Evolutionary conservation across 2,113 vertebrate species (phyloP).

Genomic region (Mirza zaza): DNA sequence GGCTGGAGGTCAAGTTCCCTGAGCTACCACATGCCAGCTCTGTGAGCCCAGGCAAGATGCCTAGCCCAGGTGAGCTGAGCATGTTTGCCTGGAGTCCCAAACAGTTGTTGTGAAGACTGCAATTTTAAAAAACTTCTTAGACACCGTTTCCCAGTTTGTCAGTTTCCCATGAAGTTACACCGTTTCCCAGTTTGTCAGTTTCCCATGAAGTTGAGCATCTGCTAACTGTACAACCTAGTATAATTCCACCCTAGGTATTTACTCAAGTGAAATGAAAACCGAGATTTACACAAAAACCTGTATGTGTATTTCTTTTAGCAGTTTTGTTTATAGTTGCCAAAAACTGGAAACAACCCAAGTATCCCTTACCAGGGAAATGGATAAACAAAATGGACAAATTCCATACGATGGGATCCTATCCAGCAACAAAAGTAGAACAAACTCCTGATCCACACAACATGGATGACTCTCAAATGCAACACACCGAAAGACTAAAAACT

Average conservation of each 20-base stretch:
- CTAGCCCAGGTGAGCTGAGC: too few species aligned
- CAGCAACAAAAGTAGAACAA: not conserved
- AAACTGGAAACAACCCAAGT: not conserved
- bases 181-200: not conserved
- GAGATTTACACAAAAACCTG: not conserved
- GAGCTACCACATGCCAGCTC: fast-evolving
- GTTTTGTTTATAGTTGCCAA: not conserved
- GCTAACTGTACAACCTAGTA: not conserved
- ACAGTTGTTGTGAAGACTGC: not conserved
- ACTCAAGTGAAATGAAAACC: not conserved
- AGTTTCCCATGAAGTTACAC: not conserved
- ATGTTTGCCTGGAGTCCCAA: not conserved
- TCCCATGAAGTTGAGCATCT: not conserved
- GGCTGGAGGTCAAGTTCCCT: not conserved
- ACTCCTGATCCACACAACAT: fast-evolving
- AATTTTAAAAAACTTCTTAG: not conserved
- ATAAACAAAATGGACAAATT: not conserved
- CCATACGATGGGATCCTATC: not conserved
- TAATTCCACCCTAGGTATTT: not conserved
- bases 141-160: not conserved
- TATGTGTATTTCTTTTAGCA: not conserved
- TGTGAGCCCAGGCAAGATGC: not conserved
- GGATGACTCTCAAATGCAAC: not conserved
- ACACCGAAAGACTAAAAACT: fast-evolving
- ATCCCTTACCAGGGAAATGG: not conserved